These are phyloP conservation scores for Argyresthia goedartella DNA, from an alignment of 2,888 invertebrate species.

Conservation along the genomic window DNA sequence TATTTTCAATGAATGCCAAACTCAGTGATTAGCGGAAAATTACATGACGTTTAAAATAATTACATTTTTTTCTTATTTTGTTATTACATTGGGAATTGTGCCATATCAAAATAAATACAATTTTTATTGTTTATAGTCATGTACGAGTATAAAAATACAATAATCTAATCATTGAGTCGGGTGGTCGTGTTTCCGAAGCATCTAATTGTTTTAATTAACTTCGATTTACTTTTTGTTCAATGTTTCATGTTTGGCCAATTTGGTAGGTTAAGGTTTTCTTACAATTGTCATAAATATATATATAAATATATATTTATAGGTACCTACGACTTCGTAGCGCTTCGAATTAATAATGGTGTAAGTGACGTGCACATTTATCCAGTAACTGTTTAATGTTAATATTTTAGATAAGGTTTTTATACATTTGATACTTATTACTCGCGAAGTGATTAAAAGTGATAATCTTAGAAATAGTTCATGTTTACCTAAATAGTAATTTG, in stretches of 20 bases:
- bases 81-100: conserved; percentile 32
- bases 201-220: conserved; percentile 10
- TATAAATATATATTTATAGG: conserved; percentile 65
- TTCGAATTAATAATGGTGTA: conserved; percentile 49
- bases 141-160: conserved; percentile 13
- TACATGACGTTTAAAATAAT: conserved; percentile 4
- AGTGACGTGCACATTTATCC: conserved; percentile 58
- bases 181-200: conserved; percentile 18
- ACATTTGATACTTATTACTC: conserved; percentile 69
- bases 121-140: conserved; percentile 14
- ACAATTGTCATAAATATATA: conserved; percentile 55
- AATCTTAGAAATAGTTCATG: conserved; percentile 54
- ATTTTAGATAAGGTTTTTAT: conserved; percentile 58
- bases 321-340: conserved; percentile 34
- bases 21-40: conserved; percentile 43
- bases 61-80: neutral
- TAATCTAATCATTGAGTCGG: conserved; percentile 44
- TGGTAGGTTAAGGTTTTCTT: conserved; percentile 52
- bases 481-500: conserved; percentile 35
- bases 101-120: conserved; percentile 33
- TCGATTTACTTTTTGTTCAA: neutral
- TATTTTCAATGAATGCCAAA: conserved; percentile 19
- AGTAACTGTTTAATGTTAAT: conserved; percentile 52
- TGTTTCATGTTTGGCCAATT: conserved; percentile 30
- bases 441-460: conserved; percentile 69